Evolutionary conservation across 2,888 invertebrate species (phyloP).

Genomic region (Ariolimax columbianus): DNA sequence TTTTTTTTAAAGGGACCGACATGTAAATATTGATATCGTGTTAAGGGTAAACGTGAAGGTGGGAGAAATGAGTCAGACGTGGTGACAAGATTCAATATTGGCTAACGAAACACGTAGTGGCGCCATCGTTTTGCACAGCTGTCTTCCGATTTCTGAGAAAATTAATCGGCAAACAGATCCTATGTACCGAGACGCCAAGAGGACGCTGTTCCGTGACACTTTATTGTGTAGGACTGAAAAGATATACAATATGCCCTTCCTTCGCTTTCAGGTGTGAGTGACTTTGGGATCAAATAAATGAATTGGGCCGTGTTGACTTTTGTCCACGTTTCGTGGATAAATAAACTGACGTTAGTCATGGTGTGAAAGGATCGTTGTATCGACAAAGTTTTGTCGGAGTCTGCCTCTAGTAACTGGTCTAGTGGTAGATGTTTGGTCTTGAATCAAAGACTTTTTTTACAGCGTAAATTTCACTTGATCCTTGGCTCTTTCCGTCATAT

Average conservation of each 20-base stretch:
- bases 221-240: too few species aligned
- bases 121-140: conserved; percentile 36
- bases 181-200: neutral
- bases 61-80: neutral
- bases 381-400: neutral
- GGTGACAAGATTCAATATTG: conserved; percentile 40
- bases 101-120: conserved; percentile 37
- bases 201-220: neutral
- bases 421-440: neutral
- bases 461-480: too few species aligned
- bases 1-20: neutral
- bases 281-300: conserved; percentile 4
- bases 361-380: neutral
- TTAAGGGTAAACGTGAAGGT: conserved; percentile 28
- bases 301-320: neutral
- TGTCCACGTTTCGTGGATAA: neutral
- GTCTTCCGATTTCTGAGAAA: conserved; percentile 24
- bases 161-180: conserved; percentile 28
- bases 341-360: neutral
- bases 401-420: neutral
- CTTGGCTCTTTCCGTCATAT: too few species aligned
- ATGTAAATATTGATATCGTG: conserved; percentile 39
- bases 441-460: too few species aligned
- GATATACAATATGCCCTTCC: neutral
- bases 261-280: conserved; percentile 11